Evolutionary conservation across 2,888 invertebrate species (phyloP), one percentile per base, ranked within the genome.

Genomic region (Drosophila mettleri): DNA sequence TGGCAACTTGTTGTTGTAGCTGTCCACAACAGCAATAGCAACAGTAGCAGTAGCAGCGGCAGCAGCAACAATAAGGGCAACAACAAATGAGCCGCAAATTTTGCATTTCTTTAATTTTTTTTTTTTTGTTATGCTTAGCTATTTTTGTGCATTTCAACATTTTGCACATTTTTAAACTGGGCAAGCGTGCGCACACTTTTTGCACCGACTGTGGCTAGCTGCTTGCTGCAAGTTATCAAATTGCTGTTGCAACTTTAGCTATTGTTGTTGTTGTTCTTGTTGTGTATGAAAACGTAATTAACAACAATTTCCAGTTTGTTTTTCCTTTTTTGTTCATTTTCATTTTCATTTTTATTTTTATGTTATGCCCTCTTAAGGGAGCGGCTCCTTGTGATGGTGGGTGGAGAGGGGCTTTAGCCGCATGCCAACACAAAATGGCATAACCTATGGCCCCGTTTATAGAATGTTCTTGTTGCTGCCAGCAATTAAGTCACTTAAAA

Each of bases 201-300:
- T 79, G 60, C 85, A 78, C 61, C 38, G 57, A 85, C 85, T 78
- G 78, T 84, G 45, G 55, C 38, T 43, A 2, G 63, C 48, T 5
- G 63, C 48, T 54, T n/a, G 54, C 31, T 27, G 78, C 74, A 22
- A 63, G 62, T 49, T 66, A 74, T 73, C 64, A 73, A 68, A 53
- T 57, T 63, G 59, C 66, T 78, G 59, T 20, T 53, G 48, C 33
- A 69, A 52, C 39, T 48, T 29, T 45, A 59, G 62, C 49, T 63
- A 45, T 36, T 52, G 39, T 48, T 64, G 53, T 20, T n/a, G n/a
- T n/a, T 64, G 49, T 34, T 46, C 55, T 58, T 74, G 66, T 57
- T 86, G 72, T 83, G 72, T 76, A 87, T 87, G 74, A 87, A 85
- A 87, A 79, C 62, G 83, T 83, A 83, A 83, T 83, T 87, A 83